Percentiles rank a stretch among this genome's conserved stretches.
Conservation (phyloP, 2,888 invertebrate genomes). For the Trissonchulus sp. region DNA sequence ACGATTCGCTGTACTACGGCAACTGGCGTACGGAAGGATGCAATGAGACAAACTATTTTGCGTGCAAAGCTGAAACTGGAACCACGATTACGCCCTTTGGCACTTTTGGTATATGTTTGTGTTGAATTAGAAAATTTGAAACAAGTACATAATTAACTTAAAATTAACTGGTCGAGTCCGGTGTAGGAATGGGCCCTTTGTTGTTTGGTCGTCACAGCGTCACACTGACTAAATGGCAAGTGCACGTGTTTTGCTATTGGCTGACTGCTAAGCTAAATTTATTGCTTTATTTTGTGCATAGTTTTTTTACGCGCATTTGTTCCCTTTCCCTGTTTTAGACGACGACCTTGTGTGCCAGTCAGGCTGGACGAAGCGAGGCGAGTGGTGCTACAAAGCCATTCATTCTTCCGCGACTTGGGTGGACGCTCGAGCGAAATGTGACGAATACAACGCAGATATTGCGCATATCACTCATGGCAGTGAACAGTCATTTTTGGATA, state of each 20-base stretch:
- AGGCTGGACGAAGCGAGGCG: not conserved
- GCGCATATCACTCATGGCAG: slow-evolving; percentile 1
- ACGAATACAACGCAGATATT: not conserved
- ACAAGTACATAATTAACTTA: too few relatives aligned
- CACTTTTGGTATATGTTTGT: not conserved
- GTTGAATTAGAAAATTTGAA: too few relatives aligned
- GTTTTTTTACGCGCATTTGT: too few relatives aligned
- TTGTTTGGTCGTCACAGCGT: too few relatives aligned
- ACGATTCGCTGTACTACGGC: too few relatives aligned
- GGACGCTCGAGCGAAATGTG: not conserved
- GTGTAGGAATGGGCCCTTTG: too few relatives aligned
- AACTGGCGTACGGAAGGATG: not conserved
- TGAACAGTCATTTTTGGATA: not conserved
- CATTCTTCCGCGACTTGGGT: not conserved
- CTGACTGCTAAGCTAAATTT: too few relatives aligned
- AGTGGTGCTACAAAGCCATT: not conserved
- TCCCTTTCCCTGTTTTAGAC: too few relatives aligned
- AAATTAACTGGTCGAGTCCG: too few relatives aligned
- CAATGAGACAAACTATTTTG: not conserved
- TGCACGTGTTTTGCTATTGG: too few relatives aligned
- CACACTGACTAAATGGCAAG: too few relatives aligned
- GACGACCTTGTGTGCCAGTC: not conserved
- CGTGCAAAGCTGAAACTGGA: not conserved
- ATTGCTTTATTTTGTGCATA: too few relatives aligned
- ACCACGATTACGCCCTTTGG: not conserved